Percentiles rank a stretch among this genome's conserved stretches.
Evolutionary conservation across 2,888 invertebrate genomes (phyloP).

Genomic region (Anagyrus pseudococci): DNA sequence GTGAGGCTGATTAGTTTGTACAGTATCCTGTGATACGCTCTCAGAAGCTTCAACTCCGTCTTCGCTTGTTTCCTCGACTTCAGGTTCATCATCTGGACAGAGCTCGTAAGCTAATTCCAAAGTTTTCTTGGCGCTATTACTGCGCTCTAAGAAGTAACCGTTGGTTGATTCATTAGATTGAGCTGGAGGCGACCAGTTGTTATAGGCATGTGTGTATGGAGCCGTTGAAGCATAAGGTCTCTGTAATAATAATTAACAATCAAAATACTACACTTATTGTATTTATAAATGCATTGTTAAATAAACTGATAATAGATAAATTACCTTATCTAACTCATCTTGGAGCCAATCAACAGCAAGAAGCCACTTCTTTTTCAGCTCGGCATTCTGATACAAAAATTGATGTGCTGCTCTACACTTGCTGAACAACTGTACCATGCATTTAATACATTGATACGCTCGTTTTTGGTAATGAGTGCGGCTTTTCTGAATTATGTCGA

Average conservation of each 20-base stretch:
- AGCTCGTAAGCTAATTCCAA: constrained; percentile 80
- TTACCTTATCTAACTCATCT: constrained; percentile 86
- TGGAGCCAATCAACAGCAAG: constrained; percentile 93
- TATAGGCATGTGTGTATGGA: constrained; percentile 87
- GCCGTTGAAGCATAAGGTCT: constrained; percentile 67
- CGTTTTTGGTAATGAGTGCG: constrained; percentile 96
- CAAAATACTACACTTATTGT: not conserved
- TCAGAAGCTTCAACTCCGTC: constrained; percentile 23
- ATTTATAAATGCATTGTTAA: no score
- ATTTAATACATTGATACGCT: constrained; percentile 96
- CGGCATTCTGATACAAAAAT: constrained; percentile 78
- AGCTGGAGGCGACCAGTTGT: constrained; percentile 87
- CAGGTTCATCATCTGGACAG: constrained; percentile 71
- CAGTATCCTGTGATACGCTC: constrained; percentile 22
- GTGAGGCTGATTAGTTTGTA: no score
- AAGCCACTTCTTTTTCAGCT: constrained; percentile 86
- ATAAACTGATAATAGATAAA: not conserved
- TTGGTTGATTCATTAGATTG: constrained; percentile 95
- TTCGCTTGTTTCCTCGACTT: constrained; percentile 44
- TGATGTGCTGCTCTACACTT: constrained; percentile 82
- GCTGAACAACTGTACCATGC: constrained; percentile 88
- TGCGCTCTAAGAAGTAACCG: constrained; percentile 92
- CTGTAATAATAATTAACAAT: constrained; percentile 43
- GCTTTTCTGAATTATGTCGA: constrained; percentile 90
- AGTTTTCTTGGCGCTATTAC: constrained; percentile 90